Evolutionary conservation across 1,140 invertebrate species (phyloP), one percentile per base, ranked within the genome.

Genomic region (Octopus sinensis): DNA sequence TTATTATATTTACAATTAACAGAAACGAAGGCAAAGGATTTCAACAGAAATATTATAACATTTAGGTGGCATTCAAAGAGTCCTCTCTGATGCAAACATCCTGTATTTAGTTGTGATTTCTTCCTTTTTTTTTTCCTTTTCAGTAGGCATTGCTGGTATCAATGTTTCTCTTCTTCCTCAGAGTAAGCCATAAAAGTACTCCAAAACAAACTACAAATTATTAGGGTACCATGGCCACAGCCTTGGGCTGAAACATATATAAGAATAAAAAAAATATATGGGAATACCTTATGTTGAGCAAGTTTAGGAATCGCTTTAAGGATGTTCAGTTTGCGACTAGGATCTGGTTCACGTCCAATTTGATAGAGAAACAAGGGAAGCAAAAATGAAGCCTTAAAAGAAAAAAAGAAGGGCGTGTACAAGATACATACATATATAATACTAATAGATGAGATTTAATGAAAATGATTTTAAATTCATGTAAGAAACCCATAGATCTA

Each of bases 351-450:
- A 76, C 81, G 81, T 23, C 84, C 82, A 51, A 88, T 56, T 54
- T 83, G 79, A 79, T 86, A 88, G 23, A 88, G 82, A 51, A 87
- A 62, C 51, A 88, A 51, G 4, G 88, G 85, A n/a, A 88, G 78
- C 76, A 88, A 85, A 76, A 83, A 80, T 52, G 84, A 83, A 9
- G 87, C 84, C 87, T 88, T 79, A 30, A 79, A 80, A 79, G 51
- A 79, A 17, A 78, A 10, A 54, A 78, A 79, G 53, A 76, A 30
- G 6, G 53, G 54, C 17, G 30, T 43, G 54, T 43, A 68, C 52
- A 71, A 54, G 52, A 82, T n/a, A 53, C 30, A 9, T 23, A 78
- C 4, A 75, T 52, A 71, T 17, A 56, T 10, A 43, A 78, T 43
- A 43, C 6, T 9, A 23, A 75, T 78, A 54, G 51, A 78, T 53